Percentiles rank a stretch among this genome's conserved stretches.
Evolutionary conservation across 2,797 vertebrate species (phyloP).

Genomic region (Jordanella pulchra): DNA sequence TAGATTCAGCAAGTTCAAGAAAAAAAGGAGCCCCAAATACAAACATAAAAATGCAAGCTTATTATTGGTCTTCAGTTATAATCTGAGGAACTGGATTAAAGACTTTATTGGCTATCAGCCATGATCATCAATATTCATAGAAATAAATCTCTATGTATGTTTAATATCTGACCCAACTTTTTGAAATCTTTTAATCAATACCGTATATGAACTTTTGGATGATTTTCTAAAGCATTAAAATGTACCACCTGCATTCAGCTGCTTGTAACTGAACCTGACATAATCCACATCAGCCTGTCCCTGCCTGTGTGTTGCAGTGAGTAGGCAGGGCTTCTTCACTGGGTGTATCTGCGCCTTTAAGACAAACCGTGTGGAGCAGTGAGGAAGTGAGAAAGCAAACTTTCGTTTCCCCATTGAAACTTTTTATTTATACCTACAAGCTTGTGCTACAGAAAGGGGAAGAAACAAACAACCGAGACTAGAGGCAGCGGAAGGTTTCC

Average conservation of each 20-base stretch:
- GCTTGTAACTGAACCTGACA: neutral
- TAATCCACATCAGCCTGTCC: no score
- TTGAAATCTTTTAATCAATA: no score
- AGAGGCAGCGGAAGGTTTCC: neutral
- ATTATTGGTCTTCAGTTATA: neutral
- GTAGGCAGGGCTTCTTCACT: neutral
- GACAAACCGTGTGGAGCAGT: neutral
- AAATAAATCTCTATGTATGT: neutral
- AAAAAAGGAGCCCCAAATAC: neutral
- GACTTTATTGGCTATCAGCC: neutral
- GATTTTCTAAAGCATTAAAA: neutral
- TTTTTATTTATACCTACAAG: constrained; percentile 30
- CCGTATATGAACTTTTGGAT: neutral
- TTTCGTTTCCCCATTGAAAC: constrained; percentile 73
- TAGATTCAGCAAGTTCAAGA: neutral
- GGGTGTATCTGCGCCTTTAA: constrained; percentile 59
- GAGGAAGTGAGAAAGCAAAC: constrained; percentile 63
- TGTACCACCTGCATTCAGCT: neutral
- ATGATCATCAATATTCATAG: neutral
- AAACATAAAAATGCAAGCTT: neutral
- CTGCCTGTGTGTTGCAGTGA: neutral
- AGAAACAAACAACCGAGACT: constrained; percentile 8
- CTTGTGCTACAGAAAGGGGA: constrained; percentile 51
- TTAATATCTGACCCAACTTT: neutral
- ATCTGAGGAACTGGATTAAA: no score